Base-by-base conservation (phyloP, 2,797 vertebrate species). In the Phalloptychus januarius region DNA sequence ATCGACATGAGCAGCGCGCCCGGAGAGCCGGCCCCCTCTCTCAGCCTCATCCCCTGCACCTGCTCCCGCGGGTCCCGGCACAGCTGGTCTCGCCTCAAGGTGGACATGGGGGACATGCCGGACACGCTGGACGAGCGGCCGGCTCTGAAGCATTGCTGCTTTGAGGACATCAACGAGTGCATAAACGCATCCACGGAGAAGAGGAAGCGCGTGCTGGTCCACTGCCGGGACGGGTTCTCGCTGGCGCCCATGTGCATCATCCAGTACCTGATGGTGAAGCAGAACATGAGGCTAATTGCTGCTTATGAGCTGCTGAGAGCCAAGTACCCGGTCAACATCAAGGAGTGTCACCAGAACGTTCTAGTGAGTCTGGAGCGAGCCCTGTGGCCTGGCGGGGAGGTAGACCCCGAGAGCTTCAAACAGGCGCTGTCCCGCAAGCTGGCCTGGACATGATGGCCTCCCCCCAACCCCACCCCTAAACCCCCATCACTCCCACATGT, bases 261-360 rank as follows among this genome's bases (percentile, higher is more conserved):
- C 88, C 95, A 95, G 86, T 97, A 97, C 76, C 94, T 97, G 85
- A 97, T 97, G 96, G 94, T 96, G 82, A 96, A 95, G 52, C 96
- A 96, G 87, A 95, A 95, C 89, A 97, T 96, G 96, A 93, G 94
- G 88, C 94, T 97, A 74, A 93, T 97, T 23, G 89, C 95, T 1
- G 96, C 96, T 44, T 97, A 97, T 0, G 96, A 97, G 90, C 89
- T 96, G 4, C 91, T 97, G 78, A 91, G 95, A 78, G 93, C 94
- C 81, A 93, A 92, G 76, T 96, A 97, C 86, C 95, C 90, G 0
- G 89, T 97, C 70, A 97, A 97, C 91, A 96, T 96, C 91, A 89
- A 87, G 16, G 95, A 96, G 80, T 90, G 92, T 80, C 96, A 97
- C 89, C 96, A 95, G 54, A 93, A 97, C 25, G 89, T 96, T 45